These are phyloP conservation scores for Acrocephalus scirpaceus DNA, from an alignment of 2,797 vertebrate genomes.

Conservation along the genomic window DNA sequence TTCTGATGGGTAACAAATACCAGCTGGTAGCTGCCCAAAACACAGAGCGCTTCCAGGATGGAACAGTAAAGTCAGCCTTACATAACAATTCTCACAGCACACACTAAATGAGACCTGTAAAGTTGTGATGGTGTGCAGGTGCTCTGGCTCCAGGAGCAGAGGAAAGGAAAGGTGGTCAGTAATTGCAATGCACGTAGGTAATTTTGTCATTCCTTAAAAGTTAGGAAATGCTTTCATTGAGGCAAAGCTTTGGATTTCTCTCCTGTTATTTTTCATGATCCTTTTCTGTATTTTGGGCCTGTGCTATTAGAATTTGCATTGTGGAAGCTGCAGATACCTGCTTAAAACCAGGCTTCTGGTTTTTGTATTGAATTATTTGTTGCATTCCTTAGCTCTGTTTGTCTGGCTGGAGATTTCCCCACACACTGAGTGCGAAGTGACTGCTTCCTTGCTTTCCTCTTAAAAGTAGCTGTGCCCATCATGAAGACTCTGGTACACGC, in stretches of 20 bases:
- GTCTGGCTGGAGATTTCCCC: neutral
- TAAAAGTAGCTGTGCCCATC: neutral
- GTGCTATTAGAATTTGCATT: neutral
- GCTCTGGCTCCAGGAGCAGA: neutral
- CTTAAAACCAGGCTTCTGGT: neutral
- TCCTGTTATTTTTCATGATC: neutral
- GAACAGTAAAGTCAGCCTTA: neutral
- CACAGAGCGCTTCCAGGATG: neutral
- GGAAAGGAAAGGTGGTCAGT: neutral
- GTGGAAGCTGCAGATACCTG: neutral
- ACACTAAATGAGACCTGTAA: neutral
- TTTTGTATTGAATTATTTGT: neutral
- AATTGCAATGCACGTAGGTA: neutral
- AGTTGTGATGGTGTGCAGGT: neutral
- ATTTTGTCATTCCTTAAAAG: neutral
- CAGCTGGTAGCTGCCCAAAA: neutral
- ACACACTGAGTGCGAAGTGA: neutral
- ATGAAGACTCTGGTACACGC: neutral
- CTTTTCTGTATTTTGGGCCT: neutral
- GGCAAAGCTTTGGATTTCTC: neutral
- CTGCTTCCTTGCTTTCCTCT: neutral
- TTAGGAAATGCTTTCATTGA: neutral
- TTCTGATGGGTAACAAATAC: slow-evolving; percentile 1
- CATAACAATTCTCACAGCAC: neutral
- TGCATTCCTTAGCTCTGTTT: neutral